Percentiles rank a stretch among this genome's conserved stretches.
These are phyloP conservation scores for Ctenoplectra terminalis DNA, from an alignment of 1,140 invertebrate genomes.

Conservation along the genomic window DNA sequence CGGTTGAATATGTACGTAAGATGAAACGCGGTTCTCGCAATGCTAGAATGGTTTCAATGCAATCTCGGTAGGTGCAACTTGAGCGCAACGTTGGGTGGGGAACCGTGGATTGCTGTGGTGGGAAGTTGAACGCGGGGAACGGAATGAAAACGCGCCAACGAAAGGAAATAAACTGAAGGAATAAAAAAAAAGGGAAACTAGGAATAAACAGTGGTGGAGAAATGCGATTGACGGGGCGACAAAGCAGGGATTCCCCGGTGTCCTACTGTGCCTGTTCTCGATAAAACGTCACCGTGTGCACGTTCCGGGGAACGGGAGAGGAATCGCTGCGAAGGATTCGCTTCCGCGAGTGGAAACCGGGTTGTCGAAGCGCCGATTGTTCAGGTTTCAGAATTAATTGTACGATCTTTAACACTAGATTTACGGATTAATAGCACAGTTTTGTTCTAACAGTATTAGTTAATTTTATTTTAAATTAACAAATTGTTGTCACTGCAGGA, in stretches of 20 bases:
- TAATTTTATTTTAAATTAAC: no score
- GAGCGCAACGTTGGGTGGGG: no score
- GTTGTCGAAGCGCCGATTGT: not conserved
- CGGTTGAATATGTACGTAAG: conserved; percentile 17
- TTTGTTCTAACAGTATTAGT: no score
- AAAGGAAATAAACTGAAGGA: not conserved
- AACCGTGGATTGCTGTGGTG: not conserved
- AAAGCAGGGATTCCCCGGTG: conserved; percentile 45
- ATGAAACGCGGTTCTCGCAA: conserved; percentile 21
- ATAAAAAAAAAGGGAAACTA: not conserved
- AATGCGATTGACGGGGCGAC: conserved; percentile 28
- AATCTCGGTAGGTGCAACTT: not conserved
- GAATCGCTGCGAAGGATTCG: no score
- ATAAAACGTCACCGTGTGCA: not conserved
- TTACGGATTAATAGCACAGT: no score
- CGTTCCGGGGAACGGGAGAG: not conserved
- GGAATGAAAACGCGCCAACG: conserved; percentile 20
- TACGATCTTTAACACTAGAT: not conserved
- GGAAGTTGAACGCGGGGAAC: not conserved
- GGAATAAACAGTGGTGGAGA: conserved; percentile 27
- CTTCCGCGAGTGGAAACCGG: no score
- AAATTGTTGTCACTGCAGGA: no score
- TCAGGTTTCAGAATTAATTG: not conserved
- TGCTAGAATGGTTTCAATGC: not conserved
- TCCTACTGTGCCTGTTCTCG: not conserved